Evolutionary conservation across 2,888 invertebrate genomes (phyloP).

Genomic region (Pyrochroa serraticornis): DNA sequence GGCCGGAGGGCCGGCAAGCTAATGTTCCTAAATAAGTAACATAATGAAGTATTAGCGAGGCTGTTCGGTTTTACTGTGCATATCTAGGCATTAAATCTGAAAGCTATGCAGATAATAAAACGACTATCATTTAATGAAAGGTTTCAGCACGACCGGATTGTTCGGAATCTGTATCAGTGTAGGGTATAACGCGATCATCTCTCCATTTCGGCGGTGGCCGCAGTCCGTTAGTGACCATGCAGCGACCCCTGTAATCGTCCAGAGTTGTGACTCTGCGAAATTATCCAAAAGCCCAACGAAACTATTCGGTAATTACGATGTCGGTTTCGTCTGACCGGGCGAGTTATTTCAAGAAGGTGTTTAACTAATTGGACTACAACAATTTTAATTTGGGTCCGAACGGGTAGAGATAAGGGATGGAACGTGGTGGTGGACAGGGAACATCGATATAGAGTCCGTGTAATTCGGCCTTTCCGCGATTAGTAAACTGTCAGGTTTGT

Average conservation of each 20-base stretch:
- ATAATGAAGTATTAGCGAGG: no score
- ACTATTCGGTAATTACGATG: conserved; percentile 25
- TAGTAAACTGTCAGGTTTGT: conserved; percentile 43
- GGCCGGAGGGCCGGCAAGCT: no score
- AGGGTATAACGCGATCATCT: conserved; percentile 16
- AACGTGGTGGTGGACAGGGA: background rate
- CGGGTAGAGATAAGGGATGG: background rate
- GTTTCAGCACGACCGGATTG: conserved; percentile 8
- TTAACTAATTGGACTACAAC: conserved; percentile 13
- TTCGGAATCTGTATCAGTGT: conserved; percentile 3
- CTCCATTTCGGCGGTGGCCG: conserved; percentile 14
- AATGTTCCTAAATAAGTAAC: no score
- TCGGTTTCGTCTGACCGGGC: conserved; percentile 19
- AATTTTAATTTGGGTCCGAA: conserved; percentile 8
- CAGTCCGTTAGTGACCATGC: conserved; percentile 14
- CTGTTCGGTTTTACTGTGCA: background rate
- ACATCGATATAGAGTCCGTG: conserved; percentile 25
- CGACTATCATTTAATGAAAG: conserved; percentile 17
- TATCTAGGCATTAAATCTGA: conserved; percentile 7
- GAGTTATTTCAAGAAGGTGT: conserved; percentile 24
- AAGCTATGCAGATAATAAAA: conserved; percentile 6
- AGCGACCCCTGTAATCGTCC: conserved; percentile 20
- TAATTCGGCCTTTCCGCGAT: conserved; percentile 25
- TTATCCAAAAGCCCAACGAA: conserved; percentile 21
- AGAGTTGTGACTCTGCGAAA: conserved; percentile 15